A percentile compares a stretch with the other conserved stretches of the same genome.
Evolutionary conservation across 1,140 invertebrate species (phyloP).

Genomic region (Agrilus planipennis): DNA sequence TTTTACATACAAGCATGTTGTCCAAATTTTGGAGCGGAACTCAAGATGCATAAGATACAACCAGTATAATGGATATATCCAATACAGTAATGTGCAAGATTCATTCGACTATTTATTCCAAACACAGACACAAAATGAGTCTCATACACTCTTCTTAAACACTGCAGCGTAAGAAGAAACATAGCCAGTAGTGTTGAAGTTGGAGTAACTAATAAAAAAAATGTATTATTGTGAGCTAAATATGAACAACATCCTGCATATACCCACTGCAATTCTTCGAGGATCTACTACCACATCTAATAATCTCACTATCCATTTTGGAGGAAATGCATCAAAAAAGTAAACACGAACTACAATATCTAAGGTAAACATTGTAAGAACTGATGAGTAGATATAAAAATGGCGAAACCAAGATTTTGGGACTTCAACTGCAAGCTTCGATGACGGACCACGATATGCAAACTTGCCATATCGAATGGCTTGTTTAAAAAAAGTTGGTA

Average conservation of each 20-base stretch:
- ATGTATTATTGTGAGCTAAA: slow-evolving; percentile 6
- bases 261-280: slow-evolving; percentile 40
- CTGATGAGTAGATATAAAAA: slow-evolving; percentile 52
- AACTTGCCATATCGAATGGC: slow-evolving; percentile 58
- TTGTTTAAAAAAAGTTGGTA: slow-evolving; percentile 48
- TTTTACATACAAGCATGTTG: slow-evolving; percentile 16
- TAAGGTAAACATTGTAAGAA: slow-evolving; percentile 34
- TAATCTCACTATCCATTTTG: slow-evolving; percentile 35
- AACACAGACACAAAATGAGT: slow-evolving; percentile 65
- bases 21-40: slow-evolving; percentile 61
- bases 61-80: slow-evolving; percentile 68
- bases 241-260: slow-evolving; percentile 30
- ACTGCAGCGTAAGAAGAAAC: slow-evolving; percentile 53
- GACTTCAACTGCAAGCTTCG: slow-evolving; percentile 44
- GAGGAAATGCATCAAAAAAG: slow-evolving; percentile 33
- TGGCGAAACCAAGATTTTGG: slow-evolving; percentile 65
- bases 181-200: slow-evolving; percentile 44
- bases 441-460: slow-evolving; percentile 37
- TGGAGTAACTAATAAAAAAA: slow-evolving; percentile 11
- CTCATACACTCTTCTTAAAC: slow-evolving; percentile 64
- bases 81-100: slow-evolving; percentile 60
- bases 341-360: slow-evolving; percentile 37
- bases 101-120: slow-evolving; percentile 63
- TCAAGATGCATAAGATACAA: slow-evolving; percentile 48
- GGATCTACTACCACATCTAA: slow-evolving; percentile 39